phyloP scores from a whole-genome alignment of 1,140 invertebrate species.

The Papilio aristodemus region DNA sequence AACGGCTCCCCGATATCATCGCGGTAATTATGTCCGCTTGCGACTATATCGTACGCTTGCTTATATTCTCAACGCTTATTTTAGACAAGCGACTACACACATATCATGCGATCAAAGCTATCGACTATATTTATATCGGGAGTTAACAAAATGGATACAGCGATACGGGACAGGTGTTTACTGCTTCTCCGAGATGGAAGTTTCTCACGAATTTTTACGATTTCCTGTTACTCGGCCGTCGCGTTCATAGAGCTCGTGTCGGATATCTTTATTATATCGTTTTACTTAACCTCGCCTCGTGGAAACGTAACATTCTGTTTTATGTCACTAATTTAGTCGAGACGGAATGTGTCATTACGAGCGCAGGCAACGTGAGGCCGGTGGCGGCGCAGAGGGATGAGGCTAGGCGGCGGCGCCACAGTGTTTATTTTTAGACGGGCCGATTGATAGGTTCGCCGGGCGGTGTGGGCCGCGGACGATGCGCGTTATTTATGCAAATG shows the following conservation, averaged over 20 bases:
- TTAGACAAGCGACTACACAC: slow-evolving; percentile 51
- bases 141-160: slow-evolving; percentile 38
- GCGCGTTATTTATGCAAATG: slow-evolving; percentile 78
- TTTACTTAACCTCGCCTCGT: slow-evolving; percentile 59
- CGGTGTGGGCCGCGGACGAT: slow-evolving; percentile 60
- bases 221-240: slow-evolving; percentile 69
- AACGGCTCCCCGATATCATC: slow-evolving; percentile 73
- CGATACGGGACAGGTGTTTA: slow-evolving; percentile 52
- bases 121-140: slow-evolving; percentile 37
- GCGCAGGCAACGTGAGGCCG: slow-evolving; percentile 50
- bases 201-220: slow-evolving; percentile 76
- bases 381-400: slow-evolving; percentile 39
- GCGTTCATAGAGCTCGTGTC: slow-evolving; percentile 55
- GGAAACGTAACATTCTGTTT: slow-evolving; percentile 51
- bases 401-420: slow-evolving; percentile 54
- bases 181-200: slow-evolving; percentile 50
- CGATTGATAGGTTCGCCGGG: slow-evolving; percentile 69
- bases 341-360: slow-evolving; percentile 59
- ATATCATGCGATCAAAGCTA: slow-evolving; percentile 50
- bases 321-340: slow-evolving; percentile 61
- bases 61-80: slow-evolving; percentile 57
- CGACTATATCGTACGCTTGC: slow-evolving; percentile 69
- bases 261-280: slow-evolving; percentile 69
- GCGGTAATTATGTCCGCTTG: slow-evolving; percentile 72
- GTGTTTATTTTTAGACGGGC: slow-evolving; percentile 68